phyloP scores from a whole-genome alignment of 2,888 invertebrate genomes.

The Baronia brevicornis region DNA sequence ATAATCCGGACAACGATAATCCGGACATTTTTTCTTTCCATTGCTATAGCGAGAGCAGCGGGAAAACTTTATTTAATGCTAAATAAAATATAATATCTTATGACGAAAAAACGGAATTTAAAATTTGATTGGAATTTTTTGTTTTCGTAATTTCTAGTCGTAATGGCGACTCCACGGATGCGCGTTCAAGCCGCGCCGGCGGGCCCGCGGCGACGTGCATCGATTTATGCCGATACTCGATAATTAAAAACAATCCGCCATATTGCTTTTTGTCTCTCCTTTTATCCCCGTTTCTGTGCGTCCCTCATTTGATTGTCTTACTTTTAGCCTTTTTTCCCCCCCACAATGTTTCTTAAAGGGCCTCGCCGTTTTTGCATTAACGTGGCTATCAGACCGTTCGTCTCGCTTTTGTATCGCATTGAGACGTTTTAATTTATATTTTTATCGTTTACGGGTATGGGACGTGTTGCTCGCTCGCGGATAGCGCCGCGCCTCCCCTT shows the following conservation, averaged over 20 bases:
- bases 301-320: slow-evolving; percentile 73
- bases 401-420: slow-evolving; percentile 42
- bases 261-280: slow-evolving; percentile 66
- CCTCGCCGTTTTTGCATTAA: slow-evolving; percentile 48
- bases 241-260: slow-evolving; percentile 77
- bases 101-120: too few relatives aligned
- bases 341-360: slow-evolving; percentile 38
- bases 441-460: slow-evolving; percentile 32
- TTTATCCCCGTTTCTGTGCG: slow-evolving; percentile 70
- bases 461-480: slow-evolving; percentile 19
- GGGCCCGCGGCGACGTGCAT: slow-evolving; percentile 69
- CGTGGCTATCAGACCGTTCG: slow-evolving; percentile 48
- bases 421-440: slow-evolving; percentile 69
- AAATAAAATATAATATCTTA: too few relatives aligned
- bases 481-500: slow-evolving; percentile 17
- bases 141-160: too few relatives aligned
- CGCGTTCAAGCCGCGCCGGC: slow-evolving; percentile 40
- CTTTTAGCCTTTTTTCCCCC: slow-evolving; percentile 51
- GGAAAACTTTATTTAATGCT: too few relatives aligned
- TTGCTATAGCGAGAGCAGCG: too few relatives aligned
- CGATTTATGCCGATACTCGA: slow-evolving; percentile 76
- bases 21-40: too few relatives aligned
- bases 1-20: too few relatives aligned
- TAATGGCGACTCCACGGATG: slow-evolving; percentile 31
- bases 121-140: too few relatives aligned